Evolutionary conservation across 2,888 invertebrate species (phyloP), one percentile per base, ranked within the genome.

Genomic region (Aporophyla lueneburgensis): DNA sequence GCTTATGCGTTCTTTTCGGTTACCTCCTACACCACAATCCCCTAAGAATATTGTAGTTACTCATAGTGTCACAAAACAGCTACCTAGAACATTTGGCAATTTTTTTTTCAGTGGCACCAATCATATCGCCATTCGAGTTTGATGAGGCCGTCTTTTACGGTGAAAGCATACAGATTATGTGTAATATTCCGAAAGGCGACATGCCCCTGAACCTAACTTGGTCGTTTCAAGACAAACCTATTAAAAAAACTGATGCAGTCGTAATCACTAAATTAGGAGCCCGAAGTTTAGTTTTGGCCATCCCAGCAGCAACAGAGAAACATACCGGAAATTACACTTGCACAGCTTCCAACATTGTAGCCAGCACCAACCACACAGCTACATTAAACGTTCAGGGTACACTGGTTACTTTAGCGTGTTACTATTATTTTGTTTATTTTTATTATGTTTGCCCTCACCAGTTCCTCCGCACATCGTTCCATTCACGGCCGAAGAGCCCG

Each of bases 241-340:
- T 96, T 78, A 92, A 91, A 89, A 92, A 91, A 78, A 94, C 93
- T 81, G 92, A 94, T 74, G 96, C 96, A 81, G 94, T 97, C 80
- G 93, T 94, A 69, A 95, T 97, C 70, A 92, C 97, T 43, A 97
- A 97, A 91, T 95, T 97, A 86, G 97, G 97, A 90, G 97, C 97
- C 89, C 95, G 97, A 85, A 97, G 97, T 89, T 97, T 97, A 83
- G 96, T 97, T 80, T 92, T 98, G 89, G 97, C 97, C 86, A 98
- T 98, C 81, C 97, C 97, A 85, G 97, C 97, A 16, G 97, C 97
- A 67, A 97, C 97, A 87, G 97, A 97, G 74, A 97, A 97, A 86
- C 98, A 98, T 93, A 97, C 97, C 63, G 98, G 98, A 84, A 97
- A 97, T 92, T 98, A 98, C 93, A 98, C 98, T 68, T 98, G 98